A percentile compares a stretch with the other conserved stretches of the same genome.
phyloP scores from a whole-genome alignment of 2,888 invertebrate genomes.

The Hemicrepidius hirtus region DNA sequence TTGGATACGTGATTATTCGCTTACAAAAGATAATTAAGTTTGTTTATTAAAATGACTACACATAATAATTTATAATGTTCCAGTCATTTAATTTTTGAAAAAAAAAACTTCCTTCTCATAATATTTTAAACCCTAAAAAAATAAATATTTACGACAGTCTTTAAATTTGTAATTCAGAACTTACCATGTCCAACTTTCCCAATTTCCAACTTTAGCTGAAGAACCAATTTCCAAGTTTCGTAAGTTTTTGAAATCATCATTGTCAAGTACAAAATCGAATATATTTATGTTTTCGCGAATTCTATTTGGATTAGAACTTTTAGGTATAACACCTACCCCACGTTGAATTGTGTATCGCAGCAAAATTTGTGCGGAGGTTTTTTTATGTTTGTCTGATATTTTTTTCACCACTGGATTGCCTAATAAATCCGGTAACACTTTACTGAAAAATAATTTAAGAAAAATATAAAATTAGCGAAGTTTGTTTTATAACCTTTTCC shows the following conservation, averaged over 20 bases:
- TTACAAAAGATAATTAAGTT: too few species aligned
- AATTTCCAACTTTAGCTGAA: constrained; percentile 38
- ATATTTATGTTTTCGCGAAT: constrained; percentile 85
- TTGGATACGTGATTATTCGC: too few species aligned
- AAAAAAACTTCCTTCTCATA: not conserved
- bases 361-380: constrained; percentile 84
- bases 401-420: constrained; percentile 75
- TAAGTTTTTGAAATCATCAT: constrained; percentile 77
- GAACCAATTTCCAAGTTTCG: constrained; percentile 77
- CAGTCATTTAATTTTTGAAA: too few species aligned
- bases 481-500: not conserved
- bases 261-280: constrained; percentile 82
- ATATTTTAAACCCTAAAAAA: constrained; percentile 1
- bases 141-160: not conserved
- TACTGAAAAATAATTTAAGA: constrained; percentile 67
- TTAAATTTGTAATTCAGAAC: not conserved
- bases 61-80: too few species aligned
- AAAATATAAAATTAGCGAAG: not conserved
- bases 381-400: constrained; percentile 76
- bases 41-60: too few species aligned
- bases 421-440: constrained; percentile 80
- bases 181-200: constrained; percentile 13
- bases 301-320: constrained; percentile 84
- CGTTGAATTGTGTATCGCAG: constrained; percentile 83
- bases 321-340: constrained; percentile 86